Percentiles rank a stretch among this genome's conserved stretches.
Evolutionary conservation across 2,113 vertebrate genomes (phyloP).

Genomic region (Odontesthes bonariensis): DNA sequence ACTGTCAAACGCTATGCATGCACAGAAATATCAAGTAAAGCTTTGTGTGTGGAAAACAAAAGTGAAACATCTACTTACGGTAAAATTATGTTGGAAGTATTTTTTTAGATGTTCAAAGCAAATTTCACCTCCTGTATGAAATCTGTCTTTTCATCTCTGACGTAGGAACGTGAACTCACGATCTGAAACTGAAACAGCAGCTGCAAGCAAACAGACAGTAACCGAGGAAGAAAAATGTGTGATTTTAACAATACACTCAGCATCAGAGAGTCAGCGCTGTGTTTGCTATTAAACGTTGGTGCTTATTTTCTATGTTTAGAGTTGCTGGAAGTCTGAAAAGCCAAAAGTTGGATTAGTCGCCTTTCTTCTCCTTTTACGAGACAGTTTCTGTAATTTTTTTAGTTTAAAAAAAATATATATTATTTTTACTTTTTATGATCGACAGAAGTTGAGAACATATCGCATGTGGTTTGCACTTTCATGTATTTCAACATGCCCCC

Average conservation of each 20-base stretch:
- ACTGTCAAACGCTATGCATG: slow-evolving; percentile 21
- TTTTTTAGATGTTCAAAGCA: slow-evolving; percentile 35
- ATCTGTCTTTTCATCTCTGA: slow-evolving; percentile 22
- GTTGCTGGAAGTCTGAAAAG: too few species aligned
- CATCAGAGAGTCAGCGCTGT: too few species aligned
- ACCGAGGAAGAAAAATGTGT: not conserved
- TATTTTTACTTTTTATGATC: too few species aligned
- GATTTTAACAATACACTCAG: not conserved
- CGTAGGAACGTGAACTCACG: slow-evolving; percentile 7
- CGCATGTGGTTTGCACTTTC: slow-evolving; percentile 12
- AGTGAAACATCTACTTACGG: slow-evolving; percentile 4
- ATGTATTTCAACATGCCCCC: slow-evolving; percentile 48
- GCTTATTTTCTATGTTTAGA: too few species aligned
- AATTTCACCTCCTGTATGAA: slow-evolving; percentile 17
- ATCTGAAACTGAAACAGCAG: slow-evolving; percentile 3
- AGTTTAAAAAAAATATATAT: too few species aligned
- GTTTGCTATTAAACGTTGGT: too few species aligned
- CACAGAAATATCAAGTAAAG: not conserved
- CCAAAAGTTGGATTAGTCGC: too few species aligned
- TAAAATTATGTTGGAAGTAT: slow-evolving; percentile 16
- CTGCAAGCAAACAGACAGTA: slow-evolving; percentile 18
- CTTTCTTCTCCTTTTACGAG: not conserved
- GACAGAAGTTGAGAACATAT: slow-evolving; percentile 14
- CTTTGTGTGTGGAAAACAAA: slow-evolving; percentile 1
- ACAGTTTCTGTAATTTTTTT: not conserved